phyloP scores from a whole-genome alignment of 2,113 vertebrate species.

The Xiphophorus couchianus region DNA sequence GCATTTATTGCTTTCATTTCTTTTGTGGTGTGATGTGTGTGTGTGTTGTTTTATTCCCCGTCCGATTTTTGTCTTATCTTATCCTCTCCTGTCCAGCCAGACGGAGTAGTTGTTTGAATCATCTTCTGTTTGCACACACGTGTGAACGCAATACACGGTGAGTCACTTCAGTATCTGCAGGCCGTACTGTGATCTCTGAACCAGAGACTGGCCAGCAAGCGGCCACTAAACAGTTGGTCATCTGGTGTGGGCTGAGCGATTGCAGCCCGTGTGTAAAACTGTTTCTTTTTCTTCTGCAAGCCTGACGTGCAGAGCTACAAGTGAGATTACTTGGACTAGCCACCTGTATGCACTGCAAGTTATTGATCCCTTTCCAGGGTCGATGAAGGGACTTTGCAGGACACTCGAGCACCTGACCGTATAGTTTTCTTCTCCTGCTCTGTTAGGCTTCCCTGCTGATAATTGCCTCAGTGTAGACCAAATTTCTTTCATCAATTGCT shows the following conservation, averaged over 20 bases:
- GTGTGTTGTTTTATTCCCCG: too few species aligned
- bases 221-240: constrained; percentile 66
- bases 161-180: constrained; percentile 67
- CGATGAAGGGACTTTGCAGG: neutral
- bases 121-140: constrained; percentile 2
- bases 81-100: neutral
- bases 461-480: constrained; percentile 10
- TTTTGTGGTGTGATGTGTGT: too few species aligned
- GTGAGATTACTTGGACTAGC: constrained; percentile 41
- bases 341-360: constrained; percentile 45
- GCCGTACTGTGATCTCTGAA: constrained; percentile 66
- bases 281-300: neutral
- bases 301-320: constrained; percentile 35
- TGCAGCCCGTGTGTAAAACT: constrained; percentile 54
- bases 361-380: constrained; percentile 18
- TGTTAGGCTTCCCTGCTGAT: constrained; percentile 8
- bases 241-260: constrained; percentile 66
- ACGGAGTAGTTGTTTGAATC: constrained; percentile 19
- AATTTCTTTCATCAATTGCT: constrained; percentile 1
- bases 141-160: constrained; percentile 40
- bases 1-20: constrained; percentile 19
- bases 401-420: neutral
- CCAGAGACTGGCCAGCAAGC: constrained; percentile 51
- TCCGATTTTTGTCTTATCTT: constrained; percentile 8
- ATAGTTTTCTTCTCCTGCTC: neutral